phyloP scores from a whole-genome alignment of 2,888 invertebrate species.

The Scaptomyza caliginosa region DNA sequence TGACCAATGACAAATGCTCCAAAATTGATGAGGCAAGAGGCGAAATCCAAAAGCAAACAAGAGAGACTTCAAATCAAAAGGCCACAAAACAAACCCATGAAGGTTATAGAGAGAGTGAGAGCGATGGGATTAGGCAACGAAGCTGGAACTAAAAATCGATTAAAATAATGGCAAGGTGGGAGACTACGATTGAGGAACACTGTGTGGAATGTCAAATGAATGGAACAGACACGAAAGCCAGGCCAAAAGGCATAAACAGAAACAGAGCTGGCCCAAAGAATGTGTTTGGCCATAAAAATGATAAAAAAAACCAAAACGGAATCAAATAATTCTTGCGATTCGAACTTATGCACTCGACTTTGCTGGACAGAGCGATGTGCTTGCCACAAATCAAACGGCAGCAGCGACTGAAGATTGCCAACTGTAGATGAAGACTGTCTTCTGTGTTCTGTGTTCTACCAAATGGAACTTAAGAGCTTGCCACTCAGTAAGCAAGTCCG shows the following conservation, averaged over 20 bases:
- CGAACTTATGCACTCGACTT: conserved; percentile 12
- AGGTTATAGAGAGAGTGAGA: neutral
- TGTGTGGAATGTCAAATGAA: conserved; percentile 69
- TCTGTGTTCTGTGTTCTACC: conserved; percentile 13
- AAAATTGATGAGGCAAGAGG: conserved; percentile 26
- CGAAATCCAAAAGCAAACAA: conserved; percentile 52
- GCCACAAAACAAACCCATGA: conserved; percentile 38
- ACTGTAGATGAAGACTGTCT: conserved; percentile 36
- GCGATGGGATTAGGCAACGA: neutral
- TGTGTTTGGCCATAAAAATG: conserved; percentile 64
- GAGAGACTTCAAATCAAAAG: conserved; percentile 56
- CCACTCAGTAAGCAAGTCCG: conserved; percentile 51
- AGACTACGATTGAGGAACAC: conserved; percentile 50
- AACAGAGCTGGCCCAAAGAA: conserved; percentile 24
- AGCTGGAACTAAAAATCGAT: conserved; percentile 69
- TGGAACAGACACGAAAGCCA: conserved; percentile 32
- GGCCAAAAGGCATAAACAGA: conserved; percentile 17
- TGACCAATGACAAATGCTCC: conserved; percentile 77
- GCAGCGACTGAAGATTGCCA: conserved; percentile 48
- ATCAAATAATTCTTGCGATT: conserved; percentile 56
- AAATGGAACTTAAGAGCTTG: conserved; percentile 53
- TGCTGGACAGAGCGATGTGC: neutral
- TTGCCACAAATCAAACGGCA: conserved; percentile 75
- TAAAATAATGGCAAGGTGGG: conserved; percentile 60
- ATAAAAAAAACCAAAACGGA: conserved; percentile 56